These are phyloP conservation scores for Aselliscus stoliczkanus DNA, from an alignment of 2,797 vertebrate species.

Conservation along the genomic window DNA sequence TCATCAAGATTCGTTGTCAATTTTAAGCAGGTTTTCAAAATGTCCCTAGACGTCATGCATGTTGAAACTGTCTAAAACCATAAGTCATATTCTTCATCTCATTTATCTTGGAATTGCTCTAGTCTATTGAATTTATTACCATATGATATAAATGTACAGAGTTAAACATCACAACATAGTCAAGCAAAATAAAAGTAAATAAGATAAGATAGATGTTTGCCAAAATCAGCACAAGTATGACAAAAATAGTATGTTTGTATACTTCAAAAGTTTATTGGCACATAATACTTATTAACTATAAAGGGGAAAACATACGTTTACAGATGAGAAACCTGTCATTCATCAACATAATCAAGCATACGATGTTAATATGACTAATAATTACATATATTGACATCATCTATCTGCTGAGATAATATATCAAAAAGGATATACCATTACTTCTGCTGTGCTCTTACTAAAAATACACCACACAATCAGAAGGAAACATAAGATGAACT, in stretches of 20 bases:
- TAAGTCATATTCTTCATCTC: not conserved
- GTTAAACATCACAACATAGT: not conserved
- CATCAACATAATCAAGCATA: not conserved
- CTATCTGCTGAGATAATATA: not conserved
- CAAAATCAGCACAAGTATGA: not conserved
- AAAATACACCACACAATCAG: not conserved
- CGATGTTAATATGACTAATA: not conserved
- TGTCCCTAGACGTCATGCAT: not conserved
- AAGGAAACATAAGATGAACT: not conserved
- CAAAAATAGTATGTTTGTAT: not conserved
- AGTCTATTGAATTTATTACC: not conserved
- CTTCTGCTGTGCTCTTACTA: not conserved
- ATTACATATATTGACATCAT: not conserved
- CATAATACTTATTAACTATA: not conserved
- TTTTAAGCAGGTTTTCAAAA: not conserved
- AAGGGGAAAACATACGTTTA: not conserved
- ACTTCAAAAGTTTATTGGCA: not conserved
- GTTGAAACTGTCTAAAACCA: not conserved
- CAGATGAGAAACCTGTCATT: not conserved
- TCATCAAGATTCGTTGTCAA: not conserved
- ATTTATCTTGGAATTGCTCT: not conserved
- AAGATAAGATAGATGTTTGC: not conserved
- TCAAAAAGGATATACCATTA: not conserved
- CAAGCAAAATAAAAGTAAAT: not conserved
- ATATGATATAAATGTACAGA: not conserved